Evolutionary conservation across 2,888 invertebrate genomes (phyloP), one percentile per base, ranked within the genome.

Genomic region (Lysandra bellargus): DNA sequence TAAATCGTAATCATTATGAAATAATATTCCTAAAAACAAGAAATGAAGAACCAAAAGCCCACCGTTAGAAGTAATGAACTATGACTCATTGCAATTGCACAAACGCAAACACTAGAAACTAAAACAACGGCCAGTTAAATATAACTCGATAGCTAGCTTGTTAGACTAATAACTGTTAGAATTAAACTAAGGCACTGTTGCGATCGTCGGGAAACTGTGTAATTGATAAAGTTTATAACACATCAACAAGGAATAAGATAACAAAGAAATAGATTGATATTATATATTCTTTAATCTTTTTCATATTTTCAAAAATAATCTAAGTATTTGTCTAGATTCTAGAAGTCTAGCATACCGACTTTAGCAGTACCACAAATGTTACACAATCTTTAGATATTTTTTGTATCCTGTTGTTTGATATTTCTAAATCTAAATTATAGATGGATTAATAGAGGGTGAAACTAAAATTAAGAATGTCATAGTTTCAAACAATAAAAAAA

Each of bases 121-220:
- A 74, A 74, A 74, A 44, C 74, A 40, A 44, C 73, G 73, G 17
- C 44, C 44, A 44, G 44, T 74, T 74, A 74, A 74, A 74, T 74
- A 44, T 74, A 73, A 44, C 74, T 74, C 69, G 69, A 33, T 69
- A 37, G 69, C 64, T 64, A 30, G 30, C 69, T 69, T 37, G 69
- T 69, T 33, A 69, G 69, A 33, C 33, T 69, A 69, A 69, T 69
- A 69, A 69, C 69, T 69, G 69, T 30, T 64, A 64, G 64, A 37
- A 69, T 69, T 69, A 69, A 69, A 37, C 30, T 79, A 78, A 82
- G 64, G 69, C 76, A 83, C 78, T 37, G 12, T 23, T 30, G 6
- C 4, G 30, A 64, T 30, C 64, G 4, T 12, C 64, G 7, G 9
- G 12, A 30, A 64, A 2, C 23, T 61, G 7, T 6, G 9, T 64